Conservation (phyloP, 2,113 vertebrate species). For the Symphodus melops region DNA sequence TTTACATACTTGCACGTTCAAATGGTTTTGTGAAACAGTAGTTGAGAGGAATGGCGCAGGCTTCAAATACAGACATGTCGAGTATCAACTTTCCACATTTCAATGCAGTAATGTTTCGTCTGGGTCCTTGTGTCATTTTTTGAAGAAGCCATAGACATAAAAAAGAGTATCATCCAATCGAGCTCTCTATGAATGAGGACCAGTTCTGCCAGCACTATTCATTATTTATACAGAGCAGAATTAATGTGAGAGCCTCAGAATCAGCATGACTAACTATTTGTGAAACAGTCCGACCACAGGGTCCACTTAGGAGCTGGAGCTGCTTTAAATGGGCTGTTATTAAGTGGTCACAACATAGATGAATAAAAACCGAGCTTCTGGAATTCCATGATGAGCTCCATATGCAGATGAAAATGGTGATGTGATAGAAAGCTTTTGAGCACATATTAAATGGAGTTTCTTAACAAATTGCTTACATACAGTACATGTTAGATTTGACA, state of each 20-base stretch:
- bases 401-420: background rate
- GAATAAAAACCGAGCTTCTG: background rate
- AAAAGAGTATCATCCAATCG: background rate
- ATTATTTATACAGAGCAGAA: background rate
- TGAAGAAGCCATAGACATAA: background rate
- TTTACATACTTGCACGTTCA: no score
- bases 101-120: no score
- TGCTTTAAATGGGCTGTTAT: background rate
- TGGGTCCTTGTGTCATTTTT: background rate
- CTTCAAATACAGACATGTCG: no score
- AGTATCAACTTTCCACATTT: no score
- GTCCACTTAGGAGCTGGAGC: background rate
- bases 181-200: background rate
- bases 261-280: background rate
- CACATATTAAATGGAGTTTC: background rate
- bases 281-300: background rate
- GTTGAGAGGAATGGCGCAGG: no score
- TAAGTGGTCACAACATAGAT: background rate
- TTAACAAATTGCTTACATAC: no score
- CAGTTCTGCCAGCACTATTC: background rate
- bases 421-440: no score
- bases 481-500: background rate
- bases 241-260: background rate
- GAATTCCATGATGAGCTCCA: background rate
- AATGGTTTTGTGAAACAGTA: no score